Percentiles rank a stretch among this genome's conserved stretches.
Conservation (phyloP, 2,113 vertebrate species). For the Zosterops lateralis region DNA sequence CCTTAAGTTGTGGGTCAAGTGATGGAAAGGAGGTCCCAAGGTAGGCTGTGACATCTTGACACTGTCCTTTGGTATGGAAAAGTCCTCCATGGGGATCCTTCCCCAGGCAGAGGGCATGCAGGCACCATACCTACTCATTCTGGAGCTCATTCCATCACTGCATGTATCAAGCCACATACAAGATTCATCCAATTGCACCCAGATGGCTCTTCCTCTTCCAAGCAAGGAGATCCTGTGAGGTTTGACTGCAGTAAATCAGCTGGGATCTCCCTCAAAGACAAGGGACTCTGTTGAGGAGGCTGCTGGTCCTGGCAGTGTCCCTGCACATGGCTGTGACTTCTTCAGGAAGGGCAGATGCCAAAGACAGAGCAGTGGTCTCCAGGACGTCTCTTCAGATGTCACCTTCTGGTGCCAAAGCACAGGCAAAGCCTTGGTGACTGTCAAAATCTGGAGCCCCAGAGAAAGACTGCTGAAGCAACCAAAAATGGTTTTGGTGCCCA, state of each 20-base stretch:
- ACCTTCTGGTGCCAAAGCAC: not conserved
- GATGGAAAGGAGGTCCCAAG: not conserved
- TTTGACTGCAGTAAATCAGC: not conserved
- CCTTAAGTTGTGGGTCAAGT: accelerated
- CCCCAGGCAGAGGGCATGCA: not conserved
- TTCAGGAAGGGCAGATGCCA: not conserved
- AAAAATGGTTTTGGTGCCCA: not conserved
- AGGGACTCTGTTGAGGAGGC: not conserved
- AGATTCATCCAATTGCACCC: not conserved
- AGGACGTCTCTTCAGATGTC: not conserved
- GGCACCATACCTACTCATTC: not conserved
- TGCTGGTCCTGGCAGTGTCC: not conserved
- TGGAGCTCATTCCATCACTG: not conserved
- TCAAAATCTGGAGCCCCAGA: not conserved
- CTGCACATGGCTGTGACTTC: not conserved
- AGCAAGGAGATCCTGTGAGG: not conserved
- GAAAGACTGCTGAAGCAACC: not conserved
- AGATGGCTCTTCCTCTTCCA: not conserved
- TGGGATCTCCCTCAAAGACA: not conserved
- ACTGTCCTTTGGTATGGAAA: not conserved
- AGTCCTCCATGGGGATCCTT: not conserved
- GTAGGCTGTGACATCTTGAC: not conserved
- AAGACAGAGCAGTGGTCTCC: not conserved
- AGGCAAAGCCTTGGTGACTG: not conserved
- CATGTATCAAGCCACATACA: accelerated